Conservation (phyloP, 1,140 invertebrate species). For the Ceratina australensis region DNA sequence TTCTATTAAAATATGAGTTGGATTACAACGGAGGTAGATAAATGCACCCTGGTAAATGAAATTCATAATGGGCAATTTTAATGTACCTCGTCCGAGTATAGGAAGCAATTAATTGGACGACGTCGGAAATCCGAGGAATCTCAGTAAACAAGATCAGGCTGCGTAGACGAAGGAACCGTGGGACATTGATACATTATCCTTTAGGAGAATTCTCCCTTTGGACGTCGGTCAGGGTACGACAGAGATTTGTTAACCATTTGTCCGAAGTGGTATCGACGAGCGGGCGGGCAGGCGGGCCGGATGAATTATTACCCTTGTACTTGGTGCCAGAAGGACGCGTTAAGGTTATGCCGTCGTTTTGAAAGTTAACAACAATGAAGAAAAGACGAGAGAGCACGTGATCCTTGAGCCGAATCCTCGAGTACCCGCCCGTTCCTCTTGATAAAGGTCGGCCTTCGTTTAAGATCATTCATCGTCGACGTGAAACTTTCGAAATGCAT, state of each 20-base stretch:
- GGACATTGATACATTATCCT: not conserved
- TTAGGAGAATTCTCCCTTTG: not conserved
- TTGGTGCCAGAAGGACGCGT: constrained; percentile 20
- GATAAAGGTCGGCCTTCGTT: constrained; percentile 35
- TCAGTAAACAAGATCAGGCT: not conserved
- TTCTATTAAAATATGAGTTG: too few relatives aligned
- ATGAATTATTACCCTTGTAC: constrained; percentile 21
- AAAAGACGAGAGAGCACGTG: constrained; percentile 29
- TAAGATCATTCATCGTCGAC: constrained; percentile 33
- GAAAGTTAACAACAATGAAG: constrained; percentile 59
- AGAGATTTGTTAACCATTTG: not conserved
- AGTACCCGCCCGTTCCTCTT: not conserved
- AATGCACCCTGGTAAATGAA: too few relatives aligned
- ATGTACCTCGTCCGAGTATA: too few relatives aligned
- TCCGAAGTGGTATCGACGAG: not conserved
- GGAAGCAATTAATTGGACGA: too few relatives aligned
- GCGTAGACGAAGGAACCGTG: not conserved
- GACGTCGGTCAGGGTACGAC: not conserved
- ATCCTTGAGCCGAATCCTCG: constrained; percentile 53
- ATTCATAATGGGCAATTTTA: too few relatives aligned
- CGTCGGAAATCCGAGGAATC: too few relatives aligned
- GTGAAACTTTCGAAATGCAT: constrained; percentile 7
- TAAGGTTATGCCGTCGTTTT: constrained; percentile 40
- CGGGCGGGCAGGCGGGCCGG: not conserved
- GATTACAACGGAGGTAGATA: too few relatives aligned